These are phyloP conservation scores for Buphagus erythrorhynchus DNA, from an alignment of 2,797 vertebrate species.

Conservation along the genomic window DNA sequence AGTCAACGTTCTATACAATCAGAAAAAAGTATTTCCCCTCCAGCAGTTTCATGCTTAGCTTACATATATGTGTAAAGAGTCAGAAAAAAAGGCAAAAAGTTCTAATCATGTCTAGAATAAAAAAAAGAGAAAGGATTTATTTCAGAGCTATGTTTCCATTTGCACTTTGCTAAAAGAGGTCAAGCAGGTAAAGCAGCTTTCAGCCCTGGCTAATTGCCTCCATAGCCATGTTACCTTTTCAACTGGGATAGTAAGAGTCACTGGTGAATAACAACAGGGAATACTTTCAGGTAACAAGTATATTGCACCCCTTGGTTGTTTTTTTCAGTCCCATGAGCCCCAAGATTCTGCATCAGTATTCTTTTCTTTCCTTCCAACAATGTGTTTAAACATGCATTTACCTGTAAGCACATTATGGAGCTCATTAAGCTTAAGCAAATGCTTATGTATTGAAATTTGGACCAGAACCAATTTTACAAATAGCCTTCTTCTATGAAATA, in stretches of 20 bases:
- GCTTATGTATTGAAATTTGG: not conserved
- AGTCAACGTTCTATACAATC: not conserved
- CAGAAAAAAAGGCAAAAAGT: not conserved
- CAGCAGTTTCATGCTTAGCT: not conserved
- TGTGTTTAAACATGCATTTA: not conserved
- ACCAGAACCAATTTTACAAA: not conserved
- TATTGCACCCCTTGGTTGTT: not conserved
- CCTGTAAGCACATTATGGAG: not conserved
- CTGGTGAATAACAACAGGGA: not conserved
- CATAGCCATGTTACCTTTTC: not conserved
- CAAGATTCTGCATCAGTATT: not conserved
- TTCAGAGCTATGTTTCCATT: not conserved
- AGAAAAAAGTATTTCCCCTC: not conserved
- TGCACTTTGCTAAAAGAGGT: not conserved
- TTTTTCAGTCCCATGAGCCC: not conserved
- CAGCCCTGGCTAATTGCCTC: not conserved
- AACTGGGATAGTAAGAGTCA: not conserved
- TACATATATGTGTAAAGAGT: rapidly evolving
- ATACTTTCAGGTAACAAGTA: not conserved
- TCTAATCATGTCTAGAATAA: not conserved
- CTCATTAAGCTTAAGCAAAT: not conserved
- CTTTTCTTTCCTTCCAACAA: not conserved
- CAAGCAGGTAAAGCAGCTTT: not conserved
- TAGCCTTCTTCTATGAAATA: not conserved
- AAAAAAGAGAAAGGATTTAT: not conserved